A percentile compares a stretch with the other conserved stretches of the same genome.
Evolutionary conservation across 2,888 invertebrate genomes (phyloP).

Genomic region (Cephus nigrinus): DNA sequence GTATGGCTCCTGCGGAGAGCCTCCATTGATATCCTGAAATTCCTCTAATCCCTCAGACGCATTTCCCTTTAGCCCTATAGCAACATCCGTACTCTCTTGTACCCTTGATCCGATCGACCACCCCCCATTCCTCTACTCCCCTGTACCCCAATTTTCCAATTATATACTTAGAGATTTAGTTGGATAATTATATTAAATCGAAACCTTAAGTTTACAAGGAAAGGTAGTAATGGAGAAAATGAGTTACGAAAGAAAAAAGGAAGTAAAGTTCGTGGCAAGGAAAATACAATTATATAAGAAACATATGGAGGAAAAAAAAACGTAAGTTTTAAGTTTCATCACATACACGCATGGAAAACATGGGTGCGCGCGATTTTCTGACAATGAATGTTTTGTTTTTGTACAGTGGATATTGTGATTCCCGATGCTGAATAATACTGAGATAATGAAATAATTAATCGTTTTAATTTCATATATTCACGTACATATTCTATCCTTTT

Average conservation of each 20-base stretch:
- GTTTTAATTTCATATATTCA: no score
- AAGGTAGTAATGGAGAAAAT: slow-evolving; percentile 30
- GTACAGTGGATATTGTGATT: slow-evolving; percentile 64
- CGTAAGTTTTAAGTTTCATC: slow-evolving; percentile 14
- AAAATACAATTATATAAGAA: slow-evolving; percentile 34
- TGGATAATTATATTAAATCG: slow-evolving; percentile 38
- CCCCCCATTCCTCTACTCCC: no score
- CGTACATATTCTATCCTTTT: no score
- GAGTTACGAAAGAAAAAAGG: slow-evolving; percentile 30
- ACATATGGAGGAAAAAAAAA: slow-evolving; percentile 8
- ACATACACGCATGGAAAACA: slow-evolving; percentile 7
- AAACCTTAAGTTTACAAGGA: slow-evolving; percentile 42
- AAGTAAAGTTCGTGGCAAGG: slow-evolving; percentile 12
- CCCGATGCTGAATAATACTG: slow-evolving; percentile 59
- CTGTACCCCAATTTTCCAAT: slow-evolving; percentile 18
- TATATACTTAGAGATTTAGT: slow-evolving; percentile 46
- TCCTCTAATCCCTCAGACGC: not conserved
- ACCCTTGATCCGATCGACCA: no score
- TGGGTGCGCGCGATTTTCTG: slow-evolving; percentile 32
- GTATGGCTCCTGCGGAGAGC: slow-evolving; percentile 53
- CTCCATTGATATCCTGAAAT: not conserved
- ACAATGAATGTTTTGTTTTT: slow-evolving; percentile 61
- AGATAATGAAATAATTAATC: slow-evolving; percentile 44
- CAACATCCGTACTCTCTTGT: no score
- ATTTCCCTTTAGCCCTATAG: no score